Base-by-base conservation (phyloP, 2,113 vertebrate species). In the Varanus salvator region DNA sequence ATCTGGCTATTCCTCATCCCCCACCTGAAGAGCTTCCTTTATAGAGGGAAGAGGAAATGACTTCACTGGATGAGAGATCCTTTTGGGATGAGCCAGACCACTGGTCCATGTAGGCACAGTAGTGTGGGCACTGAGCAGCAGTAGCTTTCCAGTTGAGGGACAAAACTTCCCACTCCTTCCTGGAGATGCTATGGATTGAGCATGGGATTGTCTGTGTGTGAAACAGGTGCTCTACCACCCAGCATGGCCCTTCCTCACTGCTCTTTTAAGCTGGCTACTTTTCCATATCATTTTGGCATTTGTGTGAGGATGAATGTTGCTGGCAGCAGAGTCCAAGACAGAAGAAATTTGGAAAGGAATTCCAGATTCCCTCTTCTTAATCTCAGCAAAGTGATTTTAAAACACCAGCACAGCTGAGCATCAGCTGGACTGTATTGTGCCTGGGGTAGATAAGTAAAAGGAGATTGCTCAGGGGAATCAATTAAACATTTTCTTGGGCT, bases 391-490 rank as follows among this genome's bases (percentile, higher is more conserved):
- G 94, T 93, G 92, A 92, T 90, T 95, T 95, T 93, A 94, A 94
- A 94, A 90, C 82, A 84, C 92, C 94, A 3, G 91, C 29, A 11
- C 84, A 87, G 90, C 87, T 94, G 76, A 90, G 92, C 93, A 92
- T 95, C 94, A 95, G 91, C 93, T 96, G 93, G 93, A 29, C 91
- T 93, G 96, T 94, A 96, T 94, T 95, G 94, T 92, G 92, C 95
- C 92, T 93, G 93, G 96, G 82, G 85, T 92, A 34, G 92, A 83
- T 94, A 93, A 94, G 93, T 89, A 94, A 90, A 92, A 91, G 90
- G 89, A 87, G 90, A 86, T 90, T 0, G 0, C 85, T 89, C 9
- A 34, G 94, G 94, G 82, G 88, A 90, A 78, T 92, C 92, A 93
- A 92, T 94, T 90, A 94, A 95, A 92, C 91, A 66, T 89, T 93